Base-by-base conservation (phyloP, 2,888 invertebrate genomes). In the Ceriagrion tenellum region DNA sequence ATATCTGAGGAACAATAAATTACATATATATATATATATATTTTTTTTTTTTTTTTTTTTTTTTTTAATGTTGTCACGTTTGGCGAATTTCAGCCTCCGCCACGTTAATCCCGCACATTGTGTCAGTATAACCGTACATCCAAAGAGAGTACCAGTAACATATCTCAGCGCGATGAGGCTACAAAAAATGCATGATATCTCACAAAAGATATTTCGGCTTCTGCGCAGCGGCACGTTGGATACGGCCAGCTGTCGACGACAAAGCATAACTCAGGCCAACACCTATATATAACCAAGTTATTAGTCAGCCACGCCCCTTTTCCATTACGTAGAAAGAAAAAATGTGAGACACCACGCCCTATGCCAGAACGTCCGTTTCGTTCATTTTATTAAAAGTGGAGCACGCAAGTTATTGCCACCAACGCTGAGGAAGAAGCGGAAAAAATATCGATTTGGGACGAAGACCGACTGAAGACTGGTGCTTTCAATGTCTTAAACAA, bases 261-360 rank as follows among this genome's bases (percentile, higher is more conserved):
- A 74, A 74, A 56, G 55, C 74, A 93, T 93, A 93, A 74, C 69
- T 35, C 81, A 35, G 35, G 81, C 81, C 59, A 40, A 18, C 63
- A 35, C 69, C 93, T 93, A 93, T 93, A 93, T 47, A 93, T 93
- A 93, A 93, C 93, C 47, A 26, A 35, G 63, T 81, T 91, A 69
- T 93, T 40, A 35, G 40, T 89, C 69, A 35, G 47, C 93, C 93
- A 93, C 93, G 69, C 93, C 93, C 69, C 93, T 93, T 93, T 47
- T 69, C 74, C 93, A 93, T 69, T 93, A 93, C 26, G 16, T 81
- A 26, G 47, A 40, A 69, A 35, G 47, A 63, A 63, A 91, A 90
- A 91, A 59, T n/a, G 69, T 63, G 55, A 69, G 26, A 35, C n/a
- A 69, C 69, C 69, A 74, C 93, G 69, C 69, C 93, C 69, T 35